Conservation (phyloP, 35 echinoderm and acorn worm genomes). For the Strongylocentrotus purpuratus region DNA sequence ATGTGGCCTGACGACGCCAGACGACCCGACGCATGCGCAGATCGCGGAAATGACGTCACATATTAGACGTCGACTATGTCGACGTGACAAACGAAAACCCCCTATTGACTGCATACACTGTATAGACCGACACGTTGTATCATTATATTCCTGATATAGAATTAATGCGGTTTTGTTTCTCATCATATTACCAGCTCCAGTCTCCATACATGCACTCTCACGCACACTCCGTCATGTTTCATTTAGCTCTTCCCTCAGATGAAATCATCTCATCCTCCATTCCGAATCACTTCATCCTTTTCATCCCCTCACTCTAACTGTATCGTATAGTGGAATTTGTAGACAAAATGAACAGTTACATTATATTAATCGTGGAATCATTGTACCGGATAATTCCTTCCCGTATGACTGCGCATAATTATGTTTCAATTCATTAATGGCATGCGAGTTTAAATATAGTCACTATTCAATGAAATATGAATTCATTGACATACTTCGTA, state of each 20-base stretch:
- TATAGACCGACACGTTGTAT: too few species aligned
- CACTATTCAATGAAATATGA: background rate
- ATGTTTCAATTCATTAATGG: background rate
- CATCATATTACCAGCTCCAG: background rate
- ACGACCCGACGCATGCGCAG: too few species aligned
- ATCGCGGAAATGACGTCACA: too few species aligned
- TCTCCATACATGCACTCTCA: background rate
- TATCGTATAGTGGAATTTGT: background rate
- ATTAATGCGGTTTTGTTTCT: background rate
- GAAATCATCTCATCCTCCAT: background rate
- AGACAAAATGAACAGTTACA: background rate
- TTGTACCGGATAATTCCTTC: background rate
- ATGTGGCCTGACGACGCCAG: too few species aligned
- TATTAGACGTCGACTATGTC: too few species aligned
- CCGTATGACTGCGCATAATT: background rate
- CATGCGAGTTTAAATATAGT: background rate
- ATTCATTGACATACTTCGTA: background rate
- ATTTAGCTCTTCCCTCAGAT: background rate
- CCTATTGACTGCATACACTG: too few species aligned
- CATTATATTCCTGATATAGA: too few species aligned
- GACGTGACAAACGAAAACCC: too few species aligned
- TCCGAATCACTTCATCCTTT: background rate
- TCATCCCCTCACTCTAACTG: too few species aligned
- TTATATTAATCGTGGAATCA: background rate
- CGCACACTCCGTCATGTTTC: background rate